These are phyloP conservation scores for Nycticryphes semicollaris DNA, from an alignment of 2,113 vertebrate genomes.

Conservation along the genomic window DNA sequence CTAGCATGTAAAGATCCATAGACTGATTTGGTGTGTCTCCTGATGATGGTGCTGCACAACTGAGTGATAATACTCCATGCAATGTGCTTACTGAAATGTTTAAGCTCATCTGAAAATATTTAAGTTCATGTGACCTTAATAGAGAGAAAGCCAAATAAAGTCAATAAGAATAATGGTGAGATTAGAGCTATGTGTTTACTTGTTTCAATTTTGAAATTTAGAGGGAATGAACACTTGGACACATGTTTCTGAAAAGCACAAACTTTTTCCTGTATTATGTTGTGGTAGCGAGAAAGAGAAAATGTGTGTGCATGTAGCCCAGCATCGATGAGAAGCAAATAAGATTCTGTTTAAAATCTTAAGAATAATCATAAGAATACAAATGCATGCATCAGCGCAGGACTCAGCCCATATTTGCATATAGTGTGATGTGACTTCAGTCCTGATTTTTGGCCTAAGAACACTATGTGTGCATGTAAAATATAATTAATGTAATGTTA, in stretches of 20 bases:
- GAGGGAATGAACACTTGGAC: neutral
- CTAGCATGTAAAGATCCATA: neutral
- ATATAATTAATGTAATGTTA: slow-evolving; percentile 52
- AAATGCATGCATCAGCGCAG: neutral
- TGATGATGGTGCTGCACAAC: neutral
- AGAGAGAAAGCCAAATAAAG: neutral
- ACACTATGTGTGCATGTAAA: slow-evolving; percentile 32
- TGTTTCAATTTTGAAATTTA: neutral
- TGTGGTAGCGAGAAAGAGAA: neutral
- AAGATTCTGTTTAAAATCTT: neutral
- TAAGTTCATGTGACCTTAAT: neutral
- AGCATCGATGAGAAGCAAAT: neutral
- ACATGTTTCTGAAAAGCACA: neutral
- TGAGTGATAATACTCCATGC: neutral
- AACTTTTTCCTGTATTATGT: neutral
- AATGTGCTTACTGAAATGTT: neutral
- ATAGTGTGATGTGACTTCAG: slow-evolving; percentile 10
- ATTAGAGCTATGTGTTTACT: neutral
- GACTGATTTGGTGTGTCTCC: neutral
- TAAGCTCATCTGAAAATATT: neutral
- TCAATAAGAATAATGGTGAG: neutral
- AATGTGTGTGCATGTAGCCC: neutral
- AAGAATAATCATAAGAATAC: neutral
- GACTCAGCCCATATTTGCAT: neutral
- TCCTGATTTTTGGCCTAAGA: slow-evolving; percentile 45